A percentile compares a stretch with the other conserved stretches of the same genome.
These are phyloP conservation scores for Drosophila chauvacae DNA, from an alignment of 1,140 invertebrate species.

Conservation along the genomic window DNA sequence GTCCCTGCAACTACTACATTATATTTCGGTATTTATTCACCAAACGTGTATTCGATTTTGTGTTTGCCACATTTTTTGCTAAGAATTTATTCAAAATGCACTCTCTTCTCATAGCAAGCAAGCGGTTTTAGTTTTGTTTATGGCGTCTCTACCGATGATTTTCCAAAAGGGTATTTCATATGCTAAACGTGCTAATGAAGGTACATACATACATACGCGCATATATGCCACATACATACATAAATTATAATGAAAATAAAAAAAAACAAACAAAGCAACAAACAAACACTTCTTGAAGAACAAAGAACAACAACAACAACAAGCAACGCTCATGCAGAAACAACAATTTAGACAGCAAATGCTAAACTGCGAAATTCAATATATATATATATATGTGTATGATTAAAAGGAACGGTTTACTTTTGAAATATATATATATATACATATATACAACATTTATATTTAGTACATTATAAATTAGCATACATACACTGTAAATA, in stretches of 20 bases:
- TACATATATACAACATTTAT: conserved; percentile 76
- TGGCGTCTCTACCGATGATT: conserved; percentile 58
- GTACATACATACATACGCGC: conserved; percentile 50
- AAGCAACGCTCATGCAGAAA: conserved; percentile 52
- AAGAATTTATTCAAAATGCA: conserved; percentile 64
- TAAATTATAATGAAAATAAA: conserved; percentile 62
- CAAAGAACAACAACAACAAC: conserved; percentile 28
- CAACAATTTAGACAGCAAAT: conserved; percentile 56
- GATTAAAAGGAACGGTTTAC: conserved; percentile 73
- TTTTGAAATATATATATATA: conserved; percentile 77
- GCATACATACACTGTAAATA: conserved; percentile 83
- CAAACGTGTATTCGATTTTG: conserved; percentile 28
- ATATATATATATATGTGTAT: conserved; percentile 54
- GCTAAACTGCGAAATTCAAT: conserved; percentile 54
- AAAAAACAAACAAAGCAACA: conserved; percentile 55
- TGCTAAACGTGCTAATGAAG: conserved; percentile 73
- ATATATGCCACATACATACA: conserved; percentile 44
- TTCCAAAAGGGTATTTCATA: conserved; percentile 31
- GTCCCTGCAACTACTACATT: conserved; percentile 29
- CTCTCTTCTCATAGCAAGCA: conserved; percentile 42
- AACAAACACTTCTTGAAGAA: conserved; percentile 59
- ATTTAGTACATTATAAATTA: conserved; percentile 81
- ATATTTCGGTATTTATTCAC: conserved; percentile 59
- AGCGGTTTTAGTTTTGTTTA: conserved; percentile 26
- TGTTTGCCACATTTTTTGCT: conserved; percentile 33